Evolutionary conservation across 2,113 vertebrate genomes (phyloP).

Genomic region (Myxocyprinus asiaticus): DNA sequence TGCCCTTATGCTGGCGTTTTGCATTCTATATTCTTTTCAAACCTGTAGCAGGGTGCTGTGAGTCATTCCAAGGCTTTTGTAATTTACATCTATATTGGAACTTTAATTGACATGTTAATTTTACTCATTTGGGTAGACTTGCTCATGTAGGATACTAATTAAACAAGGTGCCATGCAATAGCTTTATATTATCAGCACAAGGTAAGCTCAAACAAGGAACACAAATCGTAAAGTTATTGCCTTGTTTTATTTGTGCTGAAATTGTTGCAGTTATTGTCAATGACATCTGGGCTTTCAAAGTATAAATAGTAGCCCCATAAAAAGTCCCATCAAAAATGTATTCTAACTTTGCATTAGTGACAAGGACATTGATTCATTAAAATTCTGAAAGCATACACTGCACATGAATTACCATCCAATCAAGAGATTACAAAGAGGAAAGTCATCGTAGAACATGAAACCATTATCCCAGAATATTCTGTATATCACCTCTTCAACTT

Average conservation of each 20-base stretch:
- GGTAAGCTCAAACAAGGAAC: neutral
- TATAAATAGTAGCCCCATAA: conserved; percentile 2
- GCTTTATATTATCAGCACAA: neutral
- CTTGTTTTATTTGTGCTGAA: neutral
- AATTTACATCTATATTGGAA: conserved; percentile 19
- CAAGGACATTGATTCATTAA: conserved; percentile 5
- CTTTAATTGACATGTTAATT: conserved; percentile 19
- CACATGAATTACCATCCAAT: conserved; percentile 32
- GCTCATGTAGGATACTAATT: conserved; percentile 4
- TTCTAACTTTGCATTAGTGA: neutral
- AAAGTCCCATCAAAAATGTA: conserved; percentile 1
- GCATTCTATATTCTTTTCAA: conserved; percentile 48
- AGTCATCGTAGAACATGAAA: conserved; percentile 24
- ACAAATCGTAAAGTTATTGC: neutral
- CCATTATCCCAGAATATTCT: neutral
- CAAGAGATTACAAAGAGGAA: conserved; percentile 25
- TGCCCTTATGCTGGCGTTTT: conserved; percentile 38
- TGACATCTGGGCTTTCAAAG: neutral
- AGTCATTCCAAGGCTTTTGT: conserved; percentile 16
- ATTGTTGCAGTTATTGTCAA: neutral
- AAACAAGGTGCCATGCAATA: neutral
- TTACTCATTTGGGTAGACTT: conserved; percentile 17
- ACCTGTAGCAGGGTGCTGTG: conserved; percentile 7
- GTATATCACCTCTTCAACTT: neutral
- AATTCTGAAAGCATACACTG: neutral